Evolutionary conservation across 2,888 invertebrate genomes (phyloP), one percentile per base, ranked within the genome.

Genomic region (Drosophila borborema): DNA sequence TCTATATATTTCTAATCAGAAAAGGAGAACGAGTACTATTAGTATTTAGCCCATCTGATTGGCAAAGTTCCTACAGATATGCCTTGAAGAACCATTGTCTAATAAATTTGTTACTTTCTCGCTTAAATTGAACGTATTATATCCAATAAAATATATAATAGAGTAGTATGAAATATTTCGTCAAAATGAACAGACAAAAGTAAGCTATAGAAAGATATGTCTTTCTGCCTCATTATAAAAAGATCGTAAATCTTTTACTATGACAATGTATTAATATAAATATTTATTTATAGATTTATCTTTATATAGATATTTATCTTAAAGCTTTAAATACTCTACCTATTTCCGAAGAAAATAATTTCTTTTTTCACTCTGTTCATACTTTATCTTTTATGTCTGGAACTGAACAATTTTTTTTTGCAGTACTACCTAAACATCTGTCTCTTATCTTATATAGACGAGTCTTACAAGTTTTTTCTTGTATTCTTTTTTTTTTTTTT

Each of bases 391-490:
- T 48, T 31, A n/a, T 31, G 9, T 28, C 3, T 46, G 28, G 3
- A 18, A 18, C 18, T 34, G 34, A 14, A 20, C 28, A 36, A 14
- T 12, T 36, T 18, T 20, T 23, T 23, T 18, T 51, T n/a, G 31
- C 31, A 10, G 49, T 49, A 31, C 28, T 49, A n/a, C 31, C 31
- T n/a, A 3, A 34, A 34, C 31, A 51, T 51, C 34, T 31, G 51
- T 20, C 5, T 18, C 51, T 36, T 51, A 51, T 51, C 34, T 51
- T 14, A 8, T 51, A 14, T 18, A 20, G 12, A 34, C 34, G 18
- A 34, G 14, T 36, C 60, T 54, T 41, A 46, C 46, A 41, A 20
- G 31, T 49, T 51, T 51, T 51, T 46, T 72, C 28, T 40, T 20
- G 12, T 23, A n/a, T n/a, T 34, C 4, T 51, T 9, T 14, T 23